Evolutionary conservation across 92 coral and sea anemone species (phyloP), one percentile per base, ranked within the genome.

Genomic region (Phenganax stokvisi): DNA sequence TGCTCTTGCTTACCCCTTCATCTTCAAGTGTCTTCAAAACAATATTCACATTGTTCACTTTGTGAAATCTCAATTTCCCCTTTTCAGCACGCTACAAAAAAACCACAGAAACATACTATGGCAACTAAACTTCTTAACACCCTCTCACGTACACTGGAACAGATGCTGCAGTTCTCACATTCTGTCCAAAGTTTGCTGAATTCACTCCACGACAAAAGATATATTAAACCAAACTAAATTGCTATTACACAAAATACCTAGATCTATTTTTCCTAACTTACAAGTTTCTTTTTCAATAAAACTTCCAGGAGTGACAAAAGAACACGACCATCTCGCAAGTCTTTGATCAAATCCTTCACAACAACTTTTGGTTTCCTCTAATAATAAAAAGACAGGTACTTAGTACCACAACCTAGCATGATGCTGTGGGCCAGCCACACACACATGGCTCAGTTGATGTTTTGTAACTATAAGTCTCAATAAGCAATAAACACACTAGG

Each of bases 11-110:
- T 77, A 91, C 98, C 78, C 91, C 92, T 77, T 89, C 85, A 57
- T 92, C 76, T 82, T 91, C 92, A 56, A 94, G 87, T 17, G 89
- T 80, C 72, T 66, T 84, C 54, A 94, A 77, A 8, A 88, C 98
- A 37, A 82, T 88, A 51, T 85, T 86, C n/a, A 94, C 88, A 84
- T 94, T 94, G 76, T 89, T 90, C 60, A 94, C 85, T 74, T 89
- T 94, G 86, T 91, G 97, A 25, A 94, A 84, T 51, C 92, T 84
- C 89, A 91, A 82, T 77, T 89, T 89, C 17, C 98, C 98, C 83
- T 89, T 94, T 56, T 94, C 98, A 84, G 90, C 76, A 52, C 86
- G 90, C 94, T 93, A 83, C 17, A 64, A 78, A 47, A 66, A 59
- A 63, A 58, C 8, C 20, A 76, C 44, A 56, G 9, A 60, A 4